phyloP scores from a whole-genome alignment of 2,113 vertebrate species.

The Pollimyrus isidori region DNA sequence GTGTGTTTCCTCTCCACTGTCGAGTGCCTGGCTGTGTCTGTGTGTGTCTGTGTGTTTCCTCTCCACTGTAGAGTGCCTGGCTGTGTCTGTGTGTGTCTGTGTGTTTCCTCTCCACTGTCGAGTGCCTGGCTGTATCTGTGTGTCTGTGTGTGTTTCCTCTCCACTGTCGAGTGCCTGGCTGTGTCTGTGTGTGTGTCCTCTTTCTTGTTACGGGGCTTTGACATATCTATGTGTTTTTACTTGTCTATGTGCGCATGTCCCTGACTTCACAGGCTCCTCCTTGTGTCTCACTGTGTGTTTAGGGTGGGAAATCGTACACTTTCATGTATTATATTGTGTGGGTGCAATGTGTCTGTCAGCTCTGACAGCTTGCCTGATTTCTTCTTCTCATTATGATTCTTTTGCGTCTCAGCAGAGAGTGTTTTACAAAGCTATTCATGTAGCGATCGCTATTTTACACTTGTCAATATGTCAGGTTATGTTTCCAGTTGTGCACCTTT shows the following conservation, averaged over 20 bases:
- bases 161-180: neutral
- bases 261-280: neutral
- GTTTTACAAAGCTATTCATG: neutral
- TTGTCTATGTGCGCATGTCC: neutral
- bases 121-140: neutral
- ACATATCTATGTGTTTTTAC: neutral
- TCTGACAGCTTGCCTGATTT: neutral
- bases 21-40: too few species aligned
- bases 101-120: neutral
- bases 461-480: neutral
- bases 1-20: too few species aligned
- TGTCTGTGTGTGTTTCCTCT: neutral
- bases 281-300: neutral
- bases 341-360: neutral
- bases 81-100: neutral
- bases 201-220: neutral
- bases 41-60: neutral
- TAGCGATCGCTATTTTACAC: neutral
- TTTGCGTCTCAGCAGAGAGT: neutral
- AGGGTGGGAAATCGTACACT: neutral
- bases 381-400: neutral
- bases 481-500: neutral
- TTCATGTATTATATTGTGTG: slow-evolving; percentile 8
- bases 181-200: neutral
- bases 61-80: neutral